A percentile compares a stretch with the other conserved stretches of the same genome.
Evolutionary conservation across 2,888 invertebrate genomes (phyloP).

Genomic region (Ceriagrion tenellum): DNA sequence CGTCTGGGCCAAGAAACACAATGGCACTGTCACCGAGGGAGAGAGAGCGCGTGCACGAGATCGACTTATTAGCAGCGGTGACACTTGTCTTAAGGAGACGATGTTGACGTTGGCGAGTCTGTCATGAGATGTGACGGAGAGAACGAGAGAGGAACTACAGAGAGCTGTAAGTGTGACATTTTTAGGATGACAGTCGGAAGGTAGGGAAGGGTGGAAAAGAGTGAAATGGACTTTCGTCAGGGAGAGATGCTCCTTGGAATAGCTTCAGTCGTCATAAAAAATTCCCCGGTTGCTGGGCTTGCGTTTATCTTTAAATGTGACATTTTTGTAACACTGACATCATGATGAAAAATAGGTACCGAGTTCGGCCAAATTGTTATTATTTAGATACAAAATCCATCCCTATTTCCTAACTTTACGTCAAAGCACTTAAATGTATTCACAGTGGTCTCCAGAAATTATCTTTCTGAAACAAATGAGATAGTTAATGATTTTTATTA

Average conservation of each 20-base stretch:
- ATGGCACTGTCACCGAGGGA: neutral
- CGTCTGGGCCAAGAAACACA: neutral
- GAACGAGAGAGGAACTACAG: neutral
- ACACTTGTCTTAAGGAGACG: slow-evolving; percentile 27
- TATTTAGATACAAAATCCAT: no score
- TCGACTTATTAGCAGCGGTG: slow-evolving; percentile 55
- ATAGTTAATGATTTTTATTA: no score
- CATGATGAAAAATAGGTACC: no score
- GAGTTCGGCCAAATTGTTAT: no score
- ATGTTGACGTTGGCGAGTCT: slow-evolving; percentile 55
- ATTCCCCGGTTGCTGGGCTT: neutral
- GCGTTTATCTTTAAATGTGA: neutral
- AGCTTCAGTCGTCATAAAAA: neutral
- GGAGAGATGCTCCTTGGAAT: neutral
- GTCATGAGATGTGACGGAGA: neutral
- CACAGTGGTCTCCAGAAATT: no score
- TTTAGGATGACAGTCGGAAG: slow-evolving; percentile 10
- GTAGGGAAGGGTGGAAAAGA: neutral
- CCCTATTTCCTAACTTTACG: no score
- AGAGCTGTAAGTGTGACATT: neutral
- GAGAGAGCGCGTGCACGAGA: neutral
- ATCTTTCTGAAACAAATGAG: no score
- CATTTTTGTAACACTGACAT: neutral
- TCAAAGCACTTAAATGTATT: no score
- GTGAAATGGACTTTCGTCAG: neutral